These are phyloP conservation scores for Phocoena phocoena DNA, from an alignment of 2,113 vertebrate species.

Conservation along the genomic window DNA sequence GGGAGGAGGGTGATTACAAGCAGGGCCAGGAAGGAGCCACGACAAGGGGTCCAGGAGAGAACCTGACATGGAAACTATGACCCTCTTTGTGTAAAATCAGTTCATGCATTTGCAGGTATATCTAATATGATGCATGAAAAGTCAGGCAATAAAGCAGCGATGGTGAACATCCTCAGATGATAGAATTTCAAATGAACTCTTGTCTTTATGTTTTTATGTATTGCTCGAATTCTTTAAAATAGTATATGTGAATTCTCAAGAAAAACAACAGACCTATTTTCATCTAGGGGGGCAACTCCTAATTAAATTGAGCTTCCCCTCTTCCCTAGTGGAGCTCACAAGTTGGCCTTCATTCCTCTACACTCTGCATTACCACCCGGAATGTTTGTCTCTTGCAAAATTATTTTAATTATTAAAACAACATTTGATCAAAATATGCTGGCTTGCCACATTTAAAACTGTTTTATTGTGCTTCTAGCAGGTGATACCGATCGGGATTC, in stretches of 20 bases:
- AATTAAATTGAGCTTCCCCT: neutral
- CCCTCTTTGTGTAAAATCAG: neutral
- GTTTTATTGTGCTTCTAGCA: conserved; percentile 52
- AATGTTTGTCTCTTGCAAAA: neutral
- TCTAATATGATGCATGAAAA: neutral
- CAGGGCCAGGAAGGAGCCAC: neutral
- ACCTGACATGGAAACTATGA: neutral
- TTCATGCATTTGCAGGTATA: neutral
- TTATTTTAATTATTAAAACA: neutral
- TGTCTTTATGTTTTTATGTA: neutral
- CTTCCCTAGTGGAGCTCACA: neutral
- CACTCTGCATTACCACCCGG: neutral
- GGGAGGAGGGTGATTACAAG: neutral
- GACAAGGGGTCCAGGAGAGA: neutral
- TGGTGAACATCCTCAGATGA: neutral
- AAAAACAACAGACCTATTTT: neutral
- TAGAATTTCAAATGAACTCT: neutral
- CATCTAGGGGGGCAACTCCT: neutral
- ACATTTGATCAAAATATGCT: neutral
- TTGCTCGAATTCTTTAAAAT: neutral
- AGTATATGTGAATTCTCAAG: neutral
- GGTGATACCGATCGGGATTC: conserved; percentile 82
- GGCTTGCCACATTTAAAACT: neutral
- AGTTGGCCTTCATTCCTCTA: neutral
- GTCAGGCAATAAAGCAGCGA: neutral